Evolutionary conservation across 2,797 vertebrate species (phyloP).

Genomic region (Cephalopachus bancanus): DNA sequence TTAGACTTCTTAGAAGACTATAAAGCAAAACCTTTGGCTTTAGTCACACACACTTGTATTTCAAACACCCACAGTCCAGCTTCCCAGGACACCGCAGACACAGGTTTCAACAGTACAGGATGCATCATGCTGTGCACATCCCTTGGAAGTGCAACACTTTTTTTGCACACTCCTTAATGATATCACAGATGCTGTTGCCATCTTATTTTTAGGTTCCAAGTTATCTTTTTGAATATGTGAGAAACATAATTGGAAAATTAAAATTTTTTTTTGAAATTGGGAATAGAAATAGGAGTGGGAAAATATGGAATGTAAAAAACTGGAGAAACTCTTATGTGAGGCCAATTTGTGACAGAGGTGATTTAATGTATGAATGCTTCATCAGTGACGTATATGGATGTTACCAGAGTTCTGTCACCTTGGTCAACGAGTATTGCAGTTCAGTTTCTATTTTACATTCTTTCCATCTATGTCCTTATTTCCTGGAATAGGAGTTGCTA

Average conservation of each 20-base stretch:
- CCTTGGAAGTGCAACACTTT: background rate
- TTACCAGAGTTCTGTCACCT: background rate
- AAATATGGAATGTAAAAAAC: background rate
- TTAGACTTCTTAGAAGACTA: background rate
- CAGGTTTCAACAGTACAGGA: background rate
- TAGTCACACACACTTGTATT: background rate
- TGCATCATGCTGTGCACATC: background rate
- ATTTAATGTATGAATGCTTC: background rate
- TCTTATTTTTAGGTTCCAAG: background rate
- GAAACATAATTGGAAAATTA: background rate
- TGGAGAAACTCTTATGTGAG: background rate
- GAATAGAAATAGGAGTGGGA: background rate
- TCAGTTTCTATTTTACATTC: background rate
- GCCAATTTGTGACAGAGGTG: background rate
- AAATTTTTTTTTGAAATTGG: conserved; percentile 20
- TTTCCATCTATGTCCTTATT: background rate
- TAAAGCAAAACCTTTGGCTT: background rate
- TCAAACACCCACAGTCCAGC: background rate
- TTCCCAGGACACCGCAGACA: background rate
- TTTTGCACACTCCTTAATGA: background rate
- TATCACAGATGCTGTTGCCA: background rate
- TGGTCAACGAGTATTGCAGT: background rate
- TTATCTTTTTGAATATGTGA: background rate
- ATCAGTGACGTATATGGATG: background rate
- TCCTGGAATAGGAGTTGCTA: background rate